Base-by-base conservation (phyloP, 2,113 vertebrate species). In the Pangasianodon gigas region DNA sequence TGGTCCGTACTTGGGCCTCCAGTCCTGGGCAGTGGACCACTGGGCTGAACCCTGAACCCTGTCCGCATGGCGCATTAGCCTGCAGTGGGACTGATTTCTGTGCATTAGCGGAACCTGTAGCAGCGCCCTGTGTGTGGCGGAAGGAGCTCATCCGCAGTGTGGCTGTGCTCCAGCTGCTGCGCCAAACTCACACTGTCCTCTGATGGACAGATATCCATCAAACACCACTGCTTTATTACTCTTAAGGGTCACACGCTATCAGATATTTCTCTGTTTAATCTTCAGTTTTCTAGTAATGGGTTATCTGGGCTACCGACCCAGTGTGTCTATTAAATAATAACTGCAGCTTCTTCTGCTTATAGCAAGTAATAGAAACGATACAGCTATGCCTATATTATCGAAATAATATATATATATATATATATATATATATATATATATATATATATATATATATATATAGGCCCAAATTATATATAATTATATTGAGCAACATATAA, bases 91-190 rank as follows among this genome's bases (percentile, higher is more conserved):
- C n/a, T 84, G 9, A 88, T 8, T 60, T 77, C 81, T 44, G n/a
- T 85, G 89, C 67, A 89, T 90, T 89, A 81, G 26, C 62, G 69
- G 37, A 75, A 85, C 80, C 82, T 84, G 82, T 60, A 84, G 82
- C 54, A 84, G 52, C 81, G 5, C 44, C 13, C 7, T 69, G 56
- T 79, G 54, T 29, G 81, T 81, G 84, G 80, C 52, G 65, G 26
- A 86, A 52, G 84, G 32, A 58, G 52, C 62, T 89, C 87, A 92
- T 91, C 90, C 83, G 83, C 92, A 91, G 91, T 93, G 91, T 93
- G 93, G 92, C 88, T 74, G 62, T 3, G 37, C n/a, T 93, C 91
- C 93, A 92, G 80, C 82, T 85, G 51, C 54, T 48, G 54, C 51
- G 52, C 74, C 87, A 89, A 89, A 89, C 54, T 87, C 87, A 13